Evolutionary conservation across 1,140 invertebrate species (phyloP).

Genomic region (Oncopodura yosiiana): DNA sequence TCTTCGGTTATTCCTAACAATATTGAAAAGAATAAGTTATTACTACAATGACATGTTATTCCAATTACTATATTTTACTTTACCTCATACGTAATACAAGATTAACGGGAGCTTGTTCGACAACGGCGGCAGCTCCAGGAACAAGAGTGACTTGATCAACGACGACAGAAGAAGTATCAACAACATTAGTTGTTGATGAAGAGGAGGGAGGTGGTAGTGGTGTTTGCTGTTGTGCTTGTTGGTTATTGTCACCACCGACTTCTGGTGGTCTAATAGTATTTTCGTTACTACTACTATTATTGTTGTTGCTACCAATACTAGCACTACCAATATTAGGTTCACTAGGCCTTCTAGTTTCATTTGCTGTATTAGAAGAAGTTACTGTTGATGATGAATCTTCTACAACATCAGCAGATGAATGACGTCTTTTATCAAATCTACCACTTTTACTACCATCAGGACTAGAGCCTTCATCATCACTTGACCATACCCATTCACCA

Average conservation of each 20-base stretch:
- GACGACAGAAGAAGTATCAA: too few relatives aligned
- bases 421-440: slow-evolving; percentile 16
- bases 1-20: slow-evolving; percentile 66
- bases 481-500: slow-evolving; percentile 98
- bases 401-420: slow-evolving; percentile 21
- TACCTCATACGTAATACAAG: slow-evolving; percentile 70
- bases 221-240: neutral
- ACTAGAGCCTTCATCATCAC: slow-evolving; percentile 59
- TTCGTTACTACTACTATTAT: neutral
- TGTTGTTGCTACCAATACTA: slow-evolving; percentile 5
- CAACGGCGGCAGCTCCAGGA: too few relatives aligned
- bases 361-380: slow-evolving; percentile 4
- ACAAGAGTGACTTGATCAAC: too few relatives aligned
- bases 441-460: slow-evolving; percentile 1
- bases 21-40: slow-evolving; percentile 7
- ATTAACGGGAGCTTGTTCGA: slow-evolving; percentile 48
- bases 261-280: neutral
- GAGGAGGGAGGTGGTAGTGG: too few relatives aligned
- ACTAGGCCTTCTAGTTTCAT: slow-evolving; percentile 7
- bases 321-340: too few relatives aligned
- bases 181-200: too few relatives aligned
- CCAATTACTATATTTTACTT: slow-evolving; percentile 12
- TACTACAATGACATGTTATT: neutral
- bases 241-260: neutral
- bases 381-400: slow-evolving; percentile 10